These are phyloP conservation scores for Ormyrus nitidulus DNA, from an alignment of 2,888 invertebrate genomes.

Conservation along the genomic window DNA sequence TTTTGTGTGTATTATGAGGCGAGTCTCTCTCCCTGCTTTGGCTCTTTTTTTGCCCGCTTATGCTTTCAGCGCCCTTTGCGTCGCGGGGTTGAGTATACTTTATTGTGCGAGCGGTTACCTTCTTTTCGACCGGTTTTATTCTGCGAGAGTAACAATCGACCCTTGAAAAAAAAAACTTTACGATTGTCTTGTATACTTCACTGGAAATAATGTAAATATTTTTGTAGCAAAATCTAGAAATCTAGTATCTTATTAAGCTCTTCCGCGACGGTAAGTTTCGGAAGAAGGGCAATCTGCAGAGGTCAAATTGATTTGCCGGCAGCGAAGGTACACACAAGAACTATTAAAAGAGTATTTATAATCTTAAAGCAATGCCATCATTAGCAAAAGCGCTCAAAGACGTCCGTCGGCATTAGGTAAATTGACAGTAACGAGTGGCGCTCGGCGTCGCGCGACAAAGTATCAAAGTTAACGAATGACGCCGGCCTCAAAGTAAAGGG, in stretches of 20 bases:
- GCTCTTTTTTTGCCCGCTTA: conserved; percentile 15
- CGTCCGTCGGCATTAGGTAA: conserved; percentile 34
- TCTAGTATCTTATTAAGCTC: no score
- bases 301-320: no score
- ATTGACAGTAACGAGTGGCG: conserved; percentile 17
- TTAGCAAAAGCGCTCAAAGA: conserved; percentile 13
- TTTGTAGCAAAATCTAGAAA: no score
- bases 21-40: background rate
- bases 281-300: no score
- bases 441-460: background rate
- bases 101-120: background rate
- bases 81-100: background rate
- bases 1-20: conserved; percentile 5
- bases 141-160: no score
- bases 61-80: conserved; percentile 14
- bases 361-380: conserved; percentile 2
- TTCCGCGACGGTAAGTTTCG: no score
- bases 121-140: conserved; percentile 9
- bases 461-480: conserved; percentile 44
- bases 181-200: no score
- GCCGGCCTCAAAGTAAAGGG: conserved; percentile 18
- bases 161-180: no score
- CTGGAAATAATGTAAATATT: no score
- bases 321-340: no score
- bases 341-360: no score